Conservation (phyloP, 2,888 invertebrate genomes). For the Cerastis rubricosa region DNA sequence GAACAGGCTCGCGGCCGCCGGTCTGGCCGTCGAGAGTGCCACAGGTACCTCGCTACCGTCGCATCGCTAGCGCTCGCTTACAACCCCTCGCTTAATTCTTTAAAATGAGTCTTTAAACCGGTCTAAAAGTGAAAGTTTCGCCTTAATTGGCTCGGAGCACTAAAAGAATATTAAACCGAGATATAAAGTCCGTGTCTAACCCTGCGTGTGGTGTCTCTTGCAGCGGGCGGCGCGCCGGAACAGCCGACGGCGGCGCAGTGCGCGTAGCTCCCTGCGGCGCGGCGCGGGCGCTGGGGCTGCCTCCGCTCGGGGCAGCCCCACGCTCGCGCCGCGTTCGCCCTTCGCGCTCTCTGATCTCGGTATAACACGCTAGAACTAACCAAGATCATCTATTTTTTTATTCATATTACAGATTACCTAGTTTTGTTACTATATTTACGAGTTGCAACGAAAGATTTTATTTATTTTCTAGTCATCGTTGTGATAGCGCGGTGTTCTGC, state of each 20-base stretch:
- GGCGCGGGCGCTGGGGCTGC: constrained; percentile 72
- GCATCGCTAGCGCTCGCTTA: constrained; percentile 85
- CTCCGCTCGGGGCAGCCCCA: constrained; percentile 65
- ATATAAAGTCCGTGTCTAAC: constrained; percentile 89
- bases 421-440: constrained; percentile 81
- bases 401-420: constrained; percentile 74
- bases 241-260: constrained; percentile 91
- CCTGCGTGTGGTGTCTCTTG: constrained; percentile 91
- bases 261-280: constrained; percentile 87
- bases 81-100: constrained; percentile 85
- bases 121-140: constrained; percentile 74
- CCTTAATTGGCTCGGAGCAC: constrained; percentile 75
- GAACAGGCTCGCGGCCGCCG: constrained; percentile 93
- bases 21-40: constrained; percentile 86
- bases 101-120: constrained; percentile 81
- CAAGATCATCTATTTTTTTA: constrained; percentile 86
- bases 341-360: constrained; percentile 88
- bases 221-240: constrained; percentile 90
- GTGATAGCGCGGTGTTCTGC: constrained; percentile 82
- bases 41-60: constrained; percentile 87
- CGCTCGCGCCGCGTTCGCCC: constrained; percentile 80
- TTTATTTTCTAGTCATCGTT: constrained; percentile 83
- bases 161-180: constrained; percentile 77
- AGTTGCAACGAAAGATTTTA: constrained; percentile 80
- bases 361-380: constrained; percentile 89